These are phyloP conservation scores for Dufourea novaeangliae DNA, from an alignment of 1,140 invertebrate genomes.

Conservation along the genomic window DNA sequence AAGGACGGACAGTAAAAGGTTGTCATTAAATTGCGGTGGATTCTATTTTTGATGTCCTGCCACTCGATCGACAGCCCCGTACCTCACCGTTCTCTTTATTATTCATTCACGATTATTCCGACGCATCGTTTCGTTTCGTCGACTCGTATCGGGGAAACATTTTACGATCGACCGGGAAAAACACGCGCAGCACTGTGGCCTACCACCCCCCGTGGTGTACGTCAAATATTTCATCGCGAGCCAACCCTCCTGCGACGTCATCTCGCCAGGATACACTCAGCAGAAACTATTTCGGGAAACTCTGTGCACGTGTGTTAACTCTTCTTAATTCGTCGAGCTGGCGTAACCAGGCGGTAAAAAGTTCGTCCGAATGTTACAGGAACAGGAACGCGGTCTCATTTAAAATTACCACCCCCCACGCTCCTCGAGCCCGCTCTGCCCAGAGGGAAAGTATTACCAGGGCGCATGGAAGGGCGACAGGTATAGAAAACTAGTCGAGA, in stretches of 20 bases:
- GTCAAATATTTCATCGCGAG: too few relatives aligned
- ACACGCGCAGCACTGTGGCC: not conserved
- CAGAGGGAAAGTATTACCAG: too few relatives aligned
- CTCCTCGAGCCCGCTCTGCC: too few relatives aligned
- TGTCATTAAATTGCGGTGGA: conserved; percentile 5
- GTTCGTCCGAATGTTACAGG: not conserved
- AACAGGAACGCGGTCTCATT: not conserved
- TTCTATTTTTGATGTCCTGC: not conserved
- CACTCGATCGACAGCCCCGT: not conserved
- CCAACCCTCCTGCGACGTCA: too few relatives aligned
- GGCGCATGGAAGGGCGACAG: not conserved
- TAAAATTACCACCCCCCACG: not conserved
- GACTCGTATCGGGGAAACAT: not conserved
- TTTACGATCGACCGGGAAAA: not conserved
- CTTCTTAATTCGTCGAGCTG: not conserved
- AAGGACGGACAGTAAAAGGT: not conserved
- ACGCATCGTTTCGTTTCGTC: not conserved
- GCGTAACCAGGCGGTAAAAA: not conserved
- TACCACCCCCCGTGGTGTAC: too few relatives aligned
- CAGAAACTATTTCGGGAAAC: too few relatives aligned
- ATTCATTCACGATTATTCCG: conserved; percentile 4
- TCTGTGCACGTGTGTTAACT: too few relatives aligned
- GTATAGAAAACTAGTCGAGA: not conserved
- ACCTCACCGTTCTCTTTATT: conserved; percentile 1
- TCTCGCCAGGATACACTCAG: too few relatives aligned